A percentile compares a stretch with the other conserved stretches of the same genome.
Evolutionary conservation across 1,140 invertebrate genomes (phyloP).

Genomic region (Saccostrea echinata): DNA sequence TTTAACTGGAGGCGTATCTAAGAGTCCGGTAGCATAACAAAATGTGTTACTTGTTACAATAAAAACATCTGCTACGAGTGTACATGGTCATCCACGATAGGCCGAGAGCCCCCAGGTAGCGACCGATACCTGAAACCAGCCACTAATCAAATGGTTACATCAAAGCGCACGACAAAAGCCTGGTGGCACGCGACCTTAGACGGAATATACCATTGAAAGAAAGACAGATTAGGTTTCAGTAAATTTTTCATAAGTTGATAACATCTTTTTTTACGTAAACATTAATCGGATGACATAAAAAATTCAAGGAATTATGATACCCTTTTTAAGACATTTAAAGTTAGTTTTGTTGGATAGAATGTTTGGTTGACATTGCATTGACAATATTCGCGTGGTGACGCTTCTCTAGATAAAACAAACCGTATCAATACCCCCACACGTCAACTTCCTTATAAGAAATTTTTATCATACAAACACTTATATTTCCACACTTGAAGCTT

Average conservation of each 20-base stretch:
- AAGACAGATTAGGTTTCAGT: conserved; percentile 11
- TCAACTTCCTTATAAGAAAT: conserved; percentile 39
- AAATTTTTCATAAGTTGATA: conserved; percentile 36
- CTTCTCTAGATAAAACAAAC: not conserved
- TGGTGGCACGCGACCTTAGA: conserved; percentile 32
- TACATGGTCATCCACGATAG: conserved; percentile 17
- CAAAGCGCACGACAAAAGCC: conserved; percentile 7
- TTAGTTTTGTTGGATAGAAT: not conserved
- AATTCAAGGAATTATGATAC: conserved; percentile 35
- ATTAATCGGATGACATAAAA: conserved; percentile 26
- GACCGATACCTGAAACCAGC: conserved; percentile 11
- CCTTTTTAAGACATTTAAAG: conserved; percentile 21
- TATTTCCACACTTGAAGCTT: conserved; percentile 17
- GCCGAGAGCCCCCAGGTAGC: conserved; percentile 26
- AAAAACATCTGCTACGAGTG: conserved; percentile 31
- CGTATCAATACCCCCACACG: conserved; percentile 17
- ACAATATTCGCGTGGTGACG: not conserved
- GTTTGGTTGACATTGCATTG: not conserved
- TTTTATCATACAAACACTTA: conserved; percentile 35
- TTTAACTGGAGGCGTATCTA: conserved; percentile 27
- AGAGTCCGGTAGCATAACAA: conserved; percentile 30
- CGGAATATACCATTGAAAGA: conserved; percentile 9
- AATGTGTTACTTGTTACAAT: conserved; percentile 39
- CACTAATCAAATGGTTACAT: conserved; percentile 20
- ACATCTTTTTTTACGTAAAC: conserved; percentile 27